phyloP scores from a whole-genome alignment of 2,113 vertebrate genomes.

The Myotis davidii region DNA sequence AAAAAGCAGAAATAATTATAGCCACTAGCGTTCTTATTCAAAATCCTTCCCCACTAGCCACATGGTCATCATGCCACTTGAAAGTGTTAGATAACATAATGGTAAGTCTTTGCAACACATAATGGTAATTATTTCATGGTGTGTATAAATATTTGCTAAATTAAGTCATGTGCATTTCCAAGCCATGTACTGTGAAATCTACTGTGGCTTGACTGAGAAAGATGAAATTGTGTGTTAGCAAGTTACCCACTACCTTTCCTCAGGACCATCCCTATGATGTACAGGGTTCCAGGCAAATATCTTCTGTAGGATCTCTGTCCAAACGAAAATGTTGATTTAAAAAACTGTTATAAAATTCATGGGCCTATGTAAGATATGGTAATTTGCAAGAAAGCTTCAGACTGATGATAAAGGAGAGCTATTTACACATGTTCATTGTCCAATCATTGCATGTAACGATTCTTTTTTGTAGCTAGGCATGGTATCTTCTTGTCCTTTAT shows the following conservation, averaged over 20 bases:
- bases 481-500: background rate
- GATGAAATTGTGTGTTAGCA: background rate
- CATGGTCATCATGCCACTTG: background rate
- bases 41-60: background rate
- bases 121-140: background rate
- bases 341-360: background rate
- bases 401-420: background rate
- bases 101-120: background rate
- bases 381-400: background rate
- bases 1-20: conserved; percentile 23
- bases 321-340: background rate
- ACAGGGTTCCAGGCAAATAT: background rate
- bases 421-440: background rate
- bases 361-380: background rate
- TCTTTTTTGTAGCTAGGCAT: background rate
- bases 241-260: background rate
- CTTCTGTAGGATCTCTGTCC: background rate
- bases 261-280: background rate
- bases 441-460: background rate
- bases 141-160: conserved; percentile 4
- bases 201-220: background rate
- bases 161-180: background rate
- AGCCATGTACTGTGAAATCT: background rate
- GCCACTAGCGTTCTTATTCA: background rate
- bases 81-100: background rate